Percentiles rank a stretch among this genome's conserved stretches.
Conservation (phyloP, 2,888 invertebrate species). For the Agrotis segetum region DNA sequence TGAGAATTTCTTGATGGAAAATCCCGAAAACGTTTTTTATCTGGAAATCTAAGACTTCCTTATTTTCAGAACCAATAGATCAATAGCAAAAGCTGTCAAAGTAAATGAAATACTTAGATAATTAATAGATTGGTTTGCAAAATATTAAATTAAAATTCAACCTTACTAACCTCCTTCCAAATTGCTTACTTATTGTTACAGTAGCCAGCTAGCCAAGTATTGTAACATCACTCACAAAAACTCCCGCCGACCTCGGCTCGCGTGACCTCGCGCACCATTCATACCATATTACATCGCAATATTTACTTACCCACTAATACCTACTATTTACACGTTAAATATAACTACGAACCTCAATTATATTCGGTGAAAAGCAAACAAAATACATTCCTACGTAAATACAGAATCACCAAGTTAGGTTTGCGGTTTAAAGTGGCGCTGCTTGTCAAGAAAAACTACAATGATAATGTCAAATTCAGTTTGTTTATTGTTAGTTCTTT, state of each 20-base stretch:
- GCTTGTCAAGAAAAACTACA: constrained; percentile 6
- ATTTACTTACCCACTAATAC: constrained; percentile 37
- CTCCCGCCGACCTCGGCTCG: constrained; percentile 36
- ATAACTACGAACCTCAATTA: constrained; percentile 30
- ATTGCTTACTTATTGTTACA: constrained; percentile 7
- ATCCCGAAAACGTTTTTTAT: no score
- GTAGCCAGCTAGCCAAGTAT: constrained; percentile 11
- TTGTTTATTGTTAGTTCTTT: constrained; percentile 6
- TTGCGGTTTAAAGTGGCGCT: constrained; percentile 18
- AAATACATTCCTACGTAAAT: constrained; percentile 22
- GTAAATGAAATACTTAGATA: no score
- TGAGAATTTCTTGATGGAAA: no score
- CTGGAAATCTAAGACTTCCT: no score
- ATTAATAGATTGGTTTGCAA: neutral
- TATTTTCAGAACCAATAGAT: no score
- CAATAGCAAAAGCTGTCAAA: no score
- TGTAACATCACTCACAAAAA: constrained; percentile 30
- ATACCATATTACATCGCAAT: constrained; percentile 38
- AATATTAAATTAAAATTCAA: neutral
- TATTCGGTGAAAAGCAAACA: constrained; percentile 29
- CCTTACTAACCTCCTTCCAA: constrained; percentile 5
- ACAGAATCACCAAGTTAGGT: neutral
- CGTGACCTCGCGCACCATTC: constrained; percentile 33
- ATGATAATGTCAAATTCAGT: neutral
- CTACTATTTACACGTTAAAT: constrained; percentile 28